phyloP scores from a whole-genome alignment of 2,797 vertebrate genomes.

The Helostoma temminkii region DNA sequence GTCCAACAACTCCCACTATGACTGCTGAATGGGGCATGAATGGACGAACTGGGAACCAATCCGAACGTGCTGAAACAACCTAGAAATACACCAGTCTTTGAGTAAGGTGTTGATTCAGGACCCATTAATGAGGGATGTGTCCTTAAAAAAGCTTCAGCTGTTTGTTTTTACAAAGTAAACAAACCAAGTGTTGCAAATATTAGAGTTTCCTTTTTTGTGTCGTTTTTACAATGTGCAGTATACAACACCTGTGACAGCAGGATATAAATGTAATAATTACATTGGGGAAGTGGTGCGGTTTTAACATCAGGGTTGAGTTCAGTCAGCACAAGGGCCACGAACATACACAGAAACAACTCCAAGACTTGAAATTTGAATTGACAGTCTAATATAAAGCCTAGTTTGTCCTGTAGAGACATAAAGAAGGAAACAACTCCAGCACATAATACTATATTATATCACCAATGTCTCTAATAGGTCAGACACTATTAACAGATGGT shows the following conservation, averaged over 20 bases:
- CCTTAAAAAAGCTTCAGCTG: background rate
- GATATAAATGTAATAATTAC: background rate
- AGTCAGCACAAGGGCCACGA: background rate
- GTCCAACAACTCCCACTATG: conserved; percentile 73
- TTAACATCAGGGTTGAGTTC: background rate
- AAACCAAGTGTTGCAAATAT: background rate
- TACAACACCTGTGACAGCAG: background rate
- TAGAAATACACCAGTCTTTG: conserved; percentile 68
- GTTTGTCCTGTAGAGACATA: background rate
- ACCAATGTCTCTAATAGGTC: background rate
- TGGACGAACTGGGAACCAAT: conserved; percentile 76
- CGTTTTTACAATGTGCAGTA: background rate
- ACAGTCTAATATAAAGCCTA: background rate
- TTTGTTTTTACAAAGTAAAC: conserved; percentile 1
- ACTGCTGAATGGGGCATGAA: conserved; percentile 60
- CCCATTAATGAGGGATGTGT: conserved; percentile 12
- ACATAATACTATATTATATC: background rate
- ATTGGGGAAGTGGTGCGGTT: conserved; percentile 4
- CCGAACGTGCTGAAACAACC: conserved; percentile 51
- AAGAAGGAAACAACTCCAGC: background rate
- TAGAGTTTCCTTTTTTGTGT: background rate
- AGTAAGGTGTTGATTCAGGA: conserved; percentile 30
- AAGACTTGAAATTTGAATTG: background rate
- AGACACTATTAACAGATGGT: background rate
- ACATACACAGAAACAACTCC: background rate